phyloP scores from a whole-genome alignment of 2,113 vertebrate species.

The Gobio gobio region DNA sequence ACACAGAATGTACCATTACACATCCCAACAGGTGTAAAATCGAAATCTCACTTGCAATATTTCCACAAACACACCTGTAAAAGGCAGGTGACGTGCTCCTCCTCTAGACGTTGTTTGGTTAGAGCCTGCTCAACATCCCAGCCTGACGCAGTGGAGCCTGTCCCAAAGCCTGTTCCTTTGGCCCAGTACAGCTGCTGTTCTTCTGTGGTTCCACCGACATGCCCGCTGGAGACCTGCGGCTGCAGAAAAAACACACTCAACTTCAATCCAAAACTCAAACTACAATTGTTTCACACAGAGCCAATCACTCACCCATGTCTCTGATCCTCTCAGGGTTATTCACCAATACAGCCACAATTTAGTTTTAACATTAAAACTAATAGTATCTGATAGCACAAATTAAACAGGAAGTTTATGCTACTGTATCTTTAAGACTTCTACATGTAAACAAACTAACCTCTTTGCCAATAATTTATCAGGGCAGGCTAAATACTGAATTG shows the following conservation, averaged over 20 bases:
- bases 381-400: not conserved
- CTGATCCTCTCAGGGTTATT: no score
- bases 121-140: constrained; percentile 99
- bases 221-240: constrained; percentile 90
- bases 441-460: not conserved
- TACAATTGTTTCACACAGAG: constrained; percentile 7
- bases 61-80: constrained; percentile 78
- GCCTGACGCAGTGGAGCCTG: constrained; percentile 95
- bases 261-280: no score
- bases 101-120: constrained; percentile 96
- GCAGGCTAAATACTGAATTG: no score
- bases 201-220: constrained; percentile 86
- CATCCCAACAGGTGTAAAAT: not conserved
- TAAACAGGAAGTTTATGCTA: not conserved
- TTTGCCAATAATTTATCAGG: not conserved
- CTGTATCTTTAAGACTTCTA: not conserved
- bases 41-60: not conserved
- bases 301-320: not conserved
- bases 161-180: constrained; percentile 97
- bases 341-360: not conserved
- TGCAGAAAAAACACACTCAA: constrained; percentile 58
- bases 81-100: constrained; percentile 97
- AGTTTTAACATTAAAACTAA: not conserved
- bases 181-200: constrained; percentile 99
- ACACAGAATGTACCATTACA: constrained; percentile 12